phyloP scores from a whole-genome alignment of 1,140 invertebrate species.

The Helicoverpa zea region DNA sequence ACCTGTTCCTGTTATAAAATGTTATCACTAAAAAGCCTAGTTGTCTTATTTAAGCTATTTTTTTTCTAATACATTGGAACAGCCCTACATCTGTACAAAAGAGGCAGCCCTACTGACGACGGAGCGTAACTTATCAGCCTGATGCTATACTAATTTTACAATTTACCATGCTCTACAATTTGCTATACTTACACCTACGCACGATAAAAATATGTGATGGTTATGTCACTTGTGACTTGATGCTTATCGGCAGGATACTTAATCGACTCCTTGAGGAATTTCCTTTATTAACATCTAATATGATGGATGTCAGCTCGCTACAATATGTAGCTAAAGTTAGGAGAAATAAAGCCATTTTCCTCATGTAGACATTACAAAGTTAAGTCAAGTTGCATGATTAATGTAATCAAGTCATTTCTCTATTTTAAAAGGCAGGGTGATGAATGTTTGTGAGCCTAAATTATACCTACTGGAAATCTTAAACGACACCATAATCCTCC shows the following conservation, averaged over 20 bases:
- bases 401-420: too few species aligned
- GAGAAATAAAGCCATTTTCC: not conserved
- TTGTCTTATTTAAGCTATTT: too few species aligned
- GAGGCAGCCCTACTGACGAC: constrained; percentile 3
- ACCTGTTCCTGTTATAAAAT: too few species aligned
- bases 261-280: constrained; percentile 6
- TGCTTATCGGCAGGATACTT: not conserved
- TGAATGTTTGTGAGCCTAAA: too few species aligned
- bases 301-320: not conserved
- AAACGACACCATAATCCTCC: not conserved
- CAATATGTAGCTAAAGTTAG: not conserved
- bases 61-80: not conserved
- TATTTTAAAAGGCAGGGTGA: too few species aligned
- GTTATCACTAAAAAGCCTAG: too few species aligned
- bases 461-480: not conserved
- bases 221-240: constrained; percentile 27
- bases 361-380: not conserved
- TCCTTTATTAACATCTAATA: not conserved
- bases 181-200: constrained; percentile 34
- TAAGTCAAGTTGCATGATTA: too few species aligned
- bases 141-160: constrained; percentile 38
- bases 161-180: constrained; percentile 31
- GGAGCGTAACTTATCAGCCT: constrained; percentile 16
- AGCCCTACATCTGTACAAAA: not conserved
- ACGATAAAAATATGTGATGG: constrained; percentile 34